phyloP scores from a whole-genome alignment of 2,888 invertebrate species.

The Zonitis immaculata region DNA sequence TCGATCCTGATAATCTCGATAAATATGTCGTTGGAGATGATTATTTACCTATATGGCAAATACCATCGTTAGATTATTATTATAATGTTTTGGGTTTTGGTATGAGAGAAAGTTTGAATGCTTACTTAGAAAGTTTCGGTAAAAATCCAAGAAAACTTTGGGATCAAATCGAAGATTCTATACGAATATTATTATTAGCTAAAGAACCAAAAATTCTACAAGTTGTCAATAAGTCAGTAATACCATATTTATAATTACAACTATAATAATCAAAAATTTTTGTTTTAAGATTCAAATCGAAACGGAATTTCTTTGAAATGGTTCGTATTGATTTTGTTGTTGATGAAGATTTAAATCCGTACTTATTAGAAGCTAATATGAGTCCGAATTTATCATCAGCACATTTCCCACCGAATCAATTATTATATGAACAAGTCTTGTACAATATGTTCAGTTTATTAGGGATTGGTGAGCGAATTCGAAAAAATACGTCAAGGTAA shows the following conservation, averaged over 20 bases:
- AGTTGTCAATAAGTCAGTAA: conserved; percentile 48
- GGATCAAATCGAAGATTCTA: conserved; percentile 73
- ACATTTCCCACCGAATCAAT: conserved; percentile 82
- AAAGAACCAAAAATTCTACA: conserved; percentile 70
- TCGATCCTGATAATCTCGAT: conserved; percentile 70
- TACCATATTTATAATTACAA: too few species aligned
- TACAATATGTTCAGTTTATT: conserved; percentile 77
- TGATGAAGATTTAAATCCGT: conserved; percentile 80
- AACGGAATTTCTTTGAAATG: conserved; percentile 85
- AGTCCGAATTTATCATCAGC: conserved; percentile 94
- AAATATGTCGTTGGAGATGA: conserved; percentile 95
- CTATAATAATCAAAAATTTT: too few species aligned
- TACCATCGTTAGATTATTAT: conserved; percentile 68
- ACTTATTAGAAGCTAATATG: conserved; percentile 96
- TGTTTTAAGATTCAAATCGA: conserved; percentile 47
- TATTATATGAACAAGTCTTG: conserved; percentile 89
- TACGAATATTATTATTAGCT: conserved; percentile 61
- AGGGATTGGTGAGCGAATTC: conserved; percentile 61
- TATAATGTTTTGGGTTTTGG: conserved; percentile 69
- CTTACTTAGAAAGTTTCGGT: conserved; percentile 62
- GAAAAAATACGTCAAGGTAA: conserved; percentile 48
- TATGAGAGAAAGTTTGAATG: conserved; percentile 84
- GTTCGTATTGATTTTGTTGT: conserved; percentile 92
- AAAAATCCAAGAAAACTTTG: conserved; percentile 72
- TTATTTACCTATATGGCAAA: conserved; percentile 92